Base-by-base conservation (phyloP, 1,140 invertebrate species). In the Drosophila eugracilis region DNA sequence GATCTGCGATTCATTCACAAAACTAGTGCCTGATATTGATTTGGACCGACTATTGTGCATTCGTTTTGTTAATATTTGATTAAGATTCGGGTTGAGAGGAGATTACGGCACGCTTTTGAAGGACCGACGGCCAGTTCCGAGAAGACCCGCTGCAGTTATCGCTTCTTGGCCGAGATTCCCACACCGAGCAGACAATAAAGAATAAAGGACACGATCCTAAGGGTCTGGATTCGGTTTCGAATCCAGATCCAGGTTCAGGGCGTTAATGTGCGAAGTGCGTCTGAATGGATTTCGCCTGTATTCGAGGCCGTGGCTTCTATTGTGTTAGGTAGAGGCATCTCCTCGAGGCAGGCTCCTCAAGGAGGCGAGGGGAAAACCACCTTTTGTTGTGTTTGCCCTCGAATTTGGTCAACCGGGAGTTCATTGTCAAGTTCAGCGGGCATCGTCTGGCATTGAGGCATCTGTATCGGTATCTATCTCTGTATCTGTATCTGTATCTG, bases 241-340 rank as follows among this genome's bases (percentile, higher is more conserved):
- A 60, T 22, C 17, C 24, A 37, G 21, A 28, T 17, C 22, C 30
- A 45, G 26, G 28, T 34, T 24, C 69, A 75, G 78, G 75, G 81
- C 83, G 81, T 86, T 86, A 88, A 86, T 86, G 83, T 86, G 81
- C 81, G 83, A 86, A 88, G 83, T 81, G 83, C 78, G 83, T 88
- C 67, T 86, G 83, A 86, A 86, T 86, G 83, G 65, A 73, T 81
- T 86, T 86, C 83, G 76, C 50, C 44, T 77, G 37, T 44, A 42
- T 74, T 45, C 15, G 30, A 26, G 30, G 24, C n/a, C n/a, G 45
- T 62, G 58, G 55, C 39, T 37, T 49, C 37, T 55, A 67, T 67
- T 67, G 63, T 66, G 62, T 67, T 65, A 67, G 47, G 65, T 53
- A 67, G 62, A 19, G 37, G 45, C n/a, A n/a, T 58, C 32, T 26